phyloP scores from a whole-genome alignment of 1,140 invertebrate genomes.

The Laupala kohalensis region DNA sequence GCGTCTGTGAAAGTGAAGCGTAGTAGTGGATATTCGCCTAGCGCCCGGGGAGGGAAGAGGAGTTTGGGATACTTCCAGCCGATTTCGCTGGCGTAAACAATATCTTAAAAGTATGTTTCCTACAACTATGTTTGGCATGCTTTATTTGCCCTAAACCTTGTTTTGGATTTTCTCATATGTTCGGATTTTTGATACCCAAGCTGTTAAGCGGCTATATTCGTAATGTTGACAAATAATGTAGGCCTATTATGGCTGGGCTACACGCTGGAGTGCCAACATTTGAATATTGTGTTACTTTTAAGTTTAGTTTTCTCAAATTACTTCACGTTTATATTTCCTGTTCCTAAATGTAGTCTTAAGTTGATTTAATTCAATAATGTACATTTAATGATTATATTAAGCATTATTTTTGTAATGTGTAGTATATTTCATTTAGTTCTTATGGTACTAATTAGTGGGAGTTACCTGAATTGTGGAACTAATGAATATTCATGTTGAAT shows the following conservation, averaged over 20 bases:
- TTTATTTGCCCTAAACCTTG: not conserved
- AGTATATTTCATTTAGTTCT: too few species aligned
- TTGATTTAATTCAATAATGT: too few species aligned
- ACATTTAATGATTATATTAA: too few species aligned
- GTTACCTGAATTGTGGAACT: too few species aligned
- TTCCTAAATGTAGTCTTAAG: too few species aligned
- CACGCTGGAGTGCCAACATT: conserved; percentile 12
- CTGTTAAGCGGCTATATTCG: not conserved
- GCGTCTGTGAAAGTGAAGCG: conserved; percentile 2
- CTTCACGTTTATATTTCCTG: not conserved
- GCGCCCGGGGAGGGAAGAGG: conserved; percentile 14
- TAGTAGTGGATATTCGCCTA: conserved; percentile 11
- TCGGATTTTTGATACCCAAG: not conserved
- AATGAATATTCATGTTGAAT: too few species aligned
- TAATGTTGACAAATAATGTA: conserved; percentile 13
- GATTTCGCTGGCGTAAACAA: conserved; percentile 16
- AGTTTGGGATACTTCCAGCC: conserved; percentile 9
- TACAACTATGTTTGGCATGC: conserved; percentile 2
- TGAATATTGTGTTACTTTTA: conserved; percentile 2
- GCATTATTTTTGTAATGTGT: too few species aligned
- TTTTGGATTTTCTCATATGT: not conserved
- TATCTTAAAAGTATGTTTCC: conserved; percentile 10
- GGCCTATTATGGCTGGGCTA: conserved; percentile 13
- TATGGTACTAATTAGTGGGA: too few species aligned
- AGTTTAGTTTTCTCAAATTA: not conserved